Evolutionary conservation across 2,888 invertebrate genomes (phyloP).

Genomic region (Uropetala carovei): DNA sequence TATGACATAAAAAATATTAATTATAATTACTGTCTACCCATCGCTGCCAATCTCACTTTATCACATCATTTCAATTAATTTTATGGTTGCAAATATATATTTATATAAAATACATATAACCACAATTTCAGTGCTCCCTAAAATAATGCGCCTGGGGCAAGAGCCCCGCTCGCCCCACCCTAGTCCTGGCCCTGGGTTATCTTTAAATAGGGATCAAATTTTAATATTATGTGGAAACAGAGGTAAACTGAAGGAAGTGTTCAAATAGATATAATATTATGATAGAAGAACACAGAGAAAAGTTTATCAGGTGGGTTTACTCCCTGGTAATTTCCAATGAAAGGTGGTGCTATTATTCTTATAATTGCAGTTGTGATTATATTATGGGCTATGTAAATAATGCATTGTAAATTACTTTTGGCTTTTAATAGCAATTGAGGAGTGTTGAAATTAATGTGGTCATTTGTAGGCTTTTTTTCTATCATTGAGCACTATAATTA

Average conservation of each 20-base stretch:
- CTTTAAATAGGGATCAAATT: slow-evolving; percentile 59
- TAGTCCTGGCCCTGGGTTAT: too few relatives aligned
- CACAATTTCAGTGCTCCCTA: too few relatives aligned
- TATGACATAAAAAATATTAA: too few relatives aligned
- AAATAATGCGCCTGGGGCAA: too few relatives aligned
- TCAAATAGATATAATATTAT: slow-evolving; percentile 14
- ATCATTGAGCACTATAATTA: slow-evolving; percentile 16
- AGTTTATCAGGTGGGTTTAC: slow-evolving; percentile 25
- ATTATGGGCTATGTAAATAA: slow-evolving; percentile 47
- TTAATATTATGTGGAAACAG: neutral
- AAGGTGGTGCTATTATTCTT: slow-evolving; percentile 55
- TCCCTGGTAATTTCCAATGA: slow-evolving; percentile 26
- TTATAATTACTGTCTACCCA: too few relatives aligned
- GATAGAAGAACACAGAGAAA: neutral
- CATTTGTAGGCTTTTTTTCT: neutral
- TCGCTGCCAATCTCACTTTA: too few relatives aligned
- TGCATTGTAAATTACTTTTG: slow-evolving; percentile 31
- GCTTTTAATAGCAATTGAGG: slow-evolving; percentile 22
- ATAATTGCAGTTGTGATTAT: slow-evolving; percentile 38
- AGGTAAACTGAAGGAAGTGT: neutral
- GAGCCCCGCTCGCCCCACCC: too few relatives aligned
- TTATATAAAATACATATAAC: too few relatives aligned
- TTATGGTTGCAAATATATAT: too few relatives aligned
- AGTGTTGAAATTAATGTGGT: neutral
- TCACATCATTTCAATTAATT: too few relatives aligned